phyloP scores from a whole-genome alignment of 2,888 invertebrate genomes.

The Apamea crenata region DNA sequence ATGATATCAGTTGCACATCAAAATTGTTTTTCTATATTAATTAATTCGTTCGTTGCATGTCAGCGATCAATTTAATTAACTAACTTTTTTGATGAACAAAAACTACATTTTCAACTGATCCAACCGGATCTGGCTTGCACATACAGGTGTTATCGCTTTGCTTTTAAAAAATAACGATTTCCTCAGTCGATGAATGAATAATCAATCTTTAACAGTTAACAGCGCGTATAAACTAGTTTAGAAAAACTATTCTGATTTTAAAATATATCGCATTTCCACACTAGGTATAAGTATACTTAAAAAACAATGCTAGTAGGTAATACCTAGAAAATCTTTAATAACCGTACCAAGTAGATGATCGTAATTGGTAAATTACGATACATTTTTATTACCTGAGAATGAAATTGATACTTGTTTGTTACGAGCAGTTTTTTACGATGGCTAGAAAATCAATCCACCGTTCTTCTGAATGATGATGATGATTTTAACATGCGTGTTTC shows the following conservation, averaged over 20 bases:
- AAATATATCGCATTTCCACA: conserved; percentile 49
- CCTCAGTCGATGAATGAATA: conserved; percentile 61
- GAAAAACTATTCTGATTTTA: conserved; percentile 28
- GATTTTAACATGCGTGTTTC: background rate
- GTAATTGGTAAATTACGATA: background rate
- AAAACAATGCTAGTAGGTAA: conserved; percentile 35
- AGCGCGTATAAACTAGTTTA: conserved; percentile 70
- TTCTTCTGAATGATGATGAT: background rate
- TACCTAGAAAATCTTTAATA: conserved; percentile 20
- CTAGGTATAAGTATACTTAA: conserved; percentile 4
- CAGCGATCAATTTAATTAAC: conserved; percentile 31
- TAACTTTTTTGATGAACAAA: conserved; percentile 13
- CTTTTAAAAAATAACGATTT: conserved; percentile 52
- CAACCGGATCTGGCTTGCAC: conserved; percentile 43
- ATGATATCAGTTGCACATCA: conserved; percentile 18
- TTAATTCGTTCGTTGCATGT: conserved; percentile 15
- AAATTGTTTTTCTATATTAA: background rate
- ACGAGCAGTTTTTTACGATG: background rate
- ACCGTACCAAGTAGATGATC: background rate
- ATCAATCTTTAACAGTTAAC: conserved; percentile 57
- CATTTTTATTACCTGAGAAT: background rate
- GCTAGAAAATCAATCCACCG: background rate
- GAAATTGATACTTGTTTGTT: background rate
- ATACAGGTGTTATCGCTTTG: conserved; percentile 12
- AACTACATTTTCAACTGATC: conserved; percentile 17